phyloP scores from a whole-genome alignment of 2,888 invertebrate genomes.

The Chelonus formosanus region DNA sequence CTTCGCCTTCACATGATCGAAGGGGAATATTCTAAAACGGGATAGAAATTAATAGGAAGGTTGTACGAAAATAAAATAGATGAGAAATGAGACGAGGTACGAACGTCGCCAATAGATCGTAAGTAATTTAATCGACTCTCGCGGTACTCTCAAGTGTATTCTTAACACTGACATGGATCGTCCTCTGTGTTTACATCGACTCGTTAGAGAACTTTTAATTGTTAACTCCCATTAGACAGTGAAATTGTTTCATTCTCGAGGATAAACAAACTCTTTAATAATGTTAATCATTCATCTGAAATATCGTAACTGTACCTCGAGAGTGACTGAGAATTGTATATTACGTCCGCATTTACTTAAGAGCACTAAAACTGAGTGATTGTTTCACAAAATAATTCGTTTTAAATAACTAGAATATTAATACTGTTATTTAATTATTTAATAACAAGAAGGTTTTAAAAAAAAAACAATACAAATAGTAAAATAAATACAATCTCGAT shows the following conservation, averaged over 20 bases:
- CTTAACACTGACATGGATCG: not conserved
- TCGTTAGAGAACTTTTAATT: constrained; percentile 18
- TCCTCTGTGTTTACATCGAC: not conserved
- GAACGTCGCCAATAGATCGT: constrained; percentile 14
- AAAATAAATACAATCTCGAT: not conserved
- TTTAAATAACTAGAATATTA: no score
- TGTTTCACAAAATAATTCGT: no score
- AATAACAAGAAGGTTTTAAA: no score
- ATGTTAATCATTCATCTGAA: constrained; percentile 11
- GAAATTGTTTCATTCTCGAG: constrained; percentile 15
- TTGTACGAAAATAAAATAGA: constrained; percentile 10
- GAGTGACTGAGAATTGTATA: not conserved
- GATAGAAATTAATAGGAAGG: not conserved
- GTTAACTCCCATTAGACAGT: constrained; percentile 20
- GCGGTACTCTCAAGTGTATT: no score
- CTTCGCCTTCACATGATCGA: no score
- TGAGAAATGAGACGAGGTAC: not conserved
- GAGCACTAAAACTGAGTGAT: no score
- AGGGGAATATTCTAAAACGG: no score
- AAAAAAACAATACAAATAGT: no score
- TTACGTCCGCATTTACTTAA: not conserved
- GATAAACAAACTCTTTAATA: constrained; percentile 22
- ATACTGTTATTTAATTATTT: no score
- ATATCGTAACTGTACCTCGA: not conserved
- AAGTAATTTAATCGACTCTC: constrained; percentile 21